Evolutionary conservation across 1,140 invertebrate species (phyloP).

Genomic region (Coenobita brevimanus): DNA sequence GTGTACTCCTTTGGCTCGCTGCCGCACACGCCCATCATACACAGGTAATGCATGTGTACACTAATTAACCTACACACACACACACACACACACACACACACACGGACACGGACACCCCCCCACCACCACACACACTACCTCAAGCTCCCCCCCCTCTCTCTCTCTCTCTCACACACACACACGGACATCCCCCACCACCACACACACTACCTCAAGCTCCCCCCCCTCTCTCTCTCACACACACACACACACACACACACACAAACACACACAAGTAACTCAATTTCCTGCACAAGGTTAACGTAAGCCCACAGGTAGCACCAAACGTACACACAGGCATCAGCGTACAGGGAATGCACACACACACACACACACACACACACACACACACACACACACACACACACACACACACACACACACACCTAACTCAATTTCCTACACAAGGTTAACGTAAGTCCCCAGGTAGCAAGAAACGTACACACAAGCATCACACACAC

Average conservation of each 20-base stretch:
- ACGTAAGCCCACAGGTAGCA: background rate
- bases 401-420: background rate
- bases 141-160: background rate
- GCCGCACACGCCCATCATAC: too few relatives aligned
- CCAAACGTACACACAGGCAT: background rate
- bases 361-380: constrained; percentile 7
- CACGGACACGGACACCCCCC: background rate
- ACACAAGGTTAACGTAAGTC: background rate
- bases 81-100: too few relatives aligned
- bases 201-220: too few relatives aligned
- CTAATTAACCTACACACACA: too few relatives aligned
- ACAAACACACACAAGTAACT: too few relatives aligned
- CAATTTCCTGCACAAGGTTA: background rate
- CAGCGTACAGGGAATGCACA: background rate
- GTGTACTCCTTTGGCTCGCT: too few relatives aligned
- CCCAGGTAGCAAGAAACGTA: background rate
- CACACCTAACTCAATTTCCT: background rate
- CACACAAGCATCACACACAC: background rate
- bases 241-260: too few relatives aligned
- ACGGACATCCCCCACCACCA: background rate
- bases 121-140: background rate
- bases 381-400: background rate
- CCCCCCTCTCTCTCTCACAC: background rate
- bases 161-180: background rate
- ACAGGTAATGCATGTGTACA: too few relatives aligned